Base-by-base conservation (phyloP, 2,888 invertebrate genomes). In the Aspidapion aeneum region DNA sequence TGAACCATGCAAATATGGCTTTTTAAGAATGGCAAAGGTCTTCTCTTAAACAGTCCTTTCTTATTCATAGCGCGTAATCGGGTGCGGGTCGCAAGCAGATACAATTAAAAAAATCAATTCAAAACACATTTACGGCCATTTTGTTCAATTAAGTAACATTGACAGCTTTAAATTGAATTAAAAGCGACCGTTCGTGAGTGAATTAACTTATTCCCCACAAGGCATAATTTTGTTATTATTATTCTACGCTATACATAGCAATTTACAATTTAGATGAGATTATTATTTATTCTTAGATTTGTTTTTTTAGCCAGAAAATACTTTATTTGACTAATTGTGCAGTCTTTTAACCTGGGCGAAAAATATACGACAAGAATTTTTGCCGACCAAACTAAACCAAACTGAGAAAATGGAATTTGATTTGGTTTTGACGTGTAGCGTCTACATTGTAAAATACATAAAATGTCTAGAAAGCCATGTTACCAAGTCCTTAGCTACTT, bases 121-220 rank as follows among this genome's bases (percentile, higher is more conserved):
- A 68, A 68, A 69, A 69, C 70, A 66, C 70, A 70, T 71, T 70
- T 69, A 64, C 61, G 68, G 61, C 64, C 65, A 71, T 73, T 73
- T 65, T 63, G 69, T 68, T 68, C 73, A 72, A 76, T 76, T 77
- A 76, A 75, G 72, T 72, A 73, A 70, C 69, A 72, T 73, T 69
- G 70, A 70, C 68, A 65, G 66, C 69, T 67, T 69, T 74, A 71
- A 70, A 74, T 75, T 74, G 74, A 75, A 70, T 71, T 71, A 71
- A 65, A 67, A 66, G 68, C 65, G 65, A 66, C 63, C 63, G 60
- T 35, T 35, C 35, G 35, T 35, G 35, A 35, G 35, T 35, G 35
- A 35, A 35, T 35, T 35, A 35, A 35, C 35, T 35, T 35, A 12
- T 35, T 35, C 12, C 35, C 35, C 35, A 35, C 35, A 35, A 35